Evolutionary conservation across 2,797 vertebrate species (phyloP).

Genomic region (Poeciliopsis gracilis): DNA sequence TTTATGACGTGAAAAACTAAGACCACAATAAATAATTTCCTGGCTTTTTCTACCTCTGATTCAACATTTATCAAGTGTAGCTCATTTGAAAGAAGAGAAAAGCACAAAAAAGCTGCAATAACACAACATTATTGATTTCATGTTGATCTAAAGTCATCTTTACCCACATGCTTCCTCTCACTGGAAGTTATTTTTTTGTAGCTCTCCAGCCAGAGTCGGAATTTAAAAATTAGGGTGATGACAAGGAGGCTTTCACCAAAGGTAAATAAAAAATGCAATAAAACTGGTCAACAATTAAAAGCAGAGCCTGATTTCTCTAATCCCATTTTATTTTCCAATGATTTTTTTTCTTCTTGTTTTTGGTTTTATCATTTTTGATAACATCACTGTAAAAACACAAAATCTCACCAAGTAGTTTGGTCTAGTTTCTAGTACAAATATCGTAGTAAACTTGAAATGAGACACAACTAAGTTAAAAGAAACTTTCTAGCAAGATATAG

Average conservation of each 20-base stretch:
- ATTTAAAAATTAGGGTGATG: background rate
- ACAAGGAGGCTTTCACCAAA: background rate
- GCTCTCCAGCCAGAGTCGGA: background rate
- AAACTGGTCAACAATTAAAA: background rate
- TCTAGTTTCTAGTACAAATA: too few relatives aligned
- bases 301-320: background rate
- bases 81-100: background rate
- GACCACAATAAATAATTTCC: background rate
- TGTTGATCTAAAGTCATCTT: background rate
- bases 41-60: background rate
- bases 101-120: background rate
- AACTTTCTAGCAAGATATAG: too few relatives aligned
- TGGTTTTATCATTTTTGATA: too few relatives aligned
- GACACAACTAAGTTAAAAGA: too few relatives aligned
- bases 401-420: too few relatives aligned
- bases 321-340: background rate
- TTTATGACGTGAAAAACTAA: background rate
- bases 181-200: background rate
- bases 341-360: background rate
- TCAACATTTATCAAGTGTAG: background rate
- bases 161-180: background rate
- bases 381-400: too few relatives aligned
- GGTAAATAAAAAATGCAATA: background rate
- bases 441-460: too few relatives aligned
- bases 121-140: background rate